phyloP scores from a whole-genome alignment of 2,888 invertebrate genomes.

The Romanomermis culicivorax region DNA sequence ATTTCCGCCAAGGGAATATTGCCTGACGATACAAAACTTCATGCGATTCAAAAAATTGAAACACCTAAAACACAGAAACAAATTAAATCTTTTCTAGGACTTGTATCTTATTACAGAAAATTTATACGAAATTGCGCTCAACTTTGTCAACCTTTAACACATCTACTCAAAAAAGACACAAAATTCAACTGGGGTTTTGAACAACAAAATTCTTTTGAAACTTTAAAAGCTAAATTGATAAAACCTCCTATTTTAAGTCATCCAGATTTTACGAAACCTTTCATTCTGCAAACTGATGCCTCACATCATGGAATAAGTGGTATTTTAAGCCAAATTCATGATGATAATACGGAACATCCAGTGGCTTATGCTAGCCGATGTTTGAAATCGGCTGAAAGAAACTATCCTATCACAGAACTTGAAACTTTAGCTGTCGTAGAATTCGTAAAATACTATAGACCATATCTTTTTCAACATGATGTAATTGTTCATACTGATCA shows the following conservation, averaged over 20 bases:
- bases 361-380: slow-evolving; percentile 1
- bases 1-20: background rate
- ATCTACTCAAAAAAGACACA: background rate
- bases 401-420: slow-evolving; percentile 1
- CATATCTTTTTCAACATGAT: background rate
- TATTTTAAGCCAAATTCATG: background rate
- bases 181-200: background rate
- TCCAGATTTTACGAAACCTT: slow-evolving; percentile 5
- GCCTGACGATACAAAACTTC: slow-evolving; percentile 2
- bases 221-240: background rate
- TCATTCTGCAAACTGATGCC: slow-evolving; percentile 3
- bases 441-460: background rate
- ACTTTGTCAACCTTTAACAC: background rate
- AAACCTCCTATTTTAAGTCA: slow-evolving; percentile 2
- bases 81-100: slow-evolving; percentile 2
- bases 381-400: background rate
- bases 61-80: background rate
- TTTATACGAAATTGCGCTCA: slow-evolving; percentile 3
- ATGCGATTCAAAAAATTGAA: background rate
- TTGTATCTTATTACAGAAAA: slow-evolving; percentile 3
- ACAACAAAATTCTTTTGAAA: background rate
- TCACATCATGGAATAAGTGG: slow-evolving; percentile 1
- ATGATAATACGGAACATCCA: slow-evolving; percentile 3
- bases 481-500: slow-evolving; percentile 1
- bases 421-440: slow-evolving; percentile 5